These are phyloP conservation scores for Galago senegalensis DNA, from an alignment of 2,797 vertebrate species.

Conservation along the genomic window DNA sequence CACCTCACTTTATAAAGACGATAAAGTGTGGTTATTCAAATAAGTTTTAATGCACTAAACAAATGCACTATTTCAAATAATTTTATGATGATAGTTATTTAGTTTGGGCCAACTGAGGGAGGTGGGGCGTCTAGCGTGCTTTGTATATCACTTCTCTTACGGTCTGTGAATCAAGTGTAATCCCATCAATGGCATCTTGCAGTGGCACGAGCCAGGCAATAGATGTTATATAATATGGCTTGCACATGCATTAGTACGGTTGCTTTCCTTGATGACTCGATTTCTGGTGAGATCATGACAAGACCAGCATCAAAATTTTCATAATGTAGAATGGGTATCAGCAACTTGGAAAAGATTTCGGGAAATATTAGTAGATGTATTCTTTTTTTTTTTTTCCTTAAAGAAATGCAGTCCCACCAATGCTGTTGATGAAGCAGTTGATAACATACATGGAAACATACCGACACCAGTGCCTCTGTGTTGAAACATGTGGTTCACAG, in stretches of 20 bases:
- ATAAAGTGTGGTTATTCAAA: not conserved
- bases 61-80: not conserved
- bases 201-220: not conserved
- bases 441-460: not conserved
- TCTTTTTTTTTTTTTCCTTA: not conserved
- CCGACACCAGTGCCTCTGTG: not conserved
- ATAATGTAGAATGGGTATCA: not conserved
- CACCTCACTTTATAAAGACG: not conserved
- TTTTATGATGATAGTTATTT: not conserved
- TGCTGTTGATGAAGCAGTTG: not conserved
- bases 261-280: not conserved
- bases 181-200: not conserved
- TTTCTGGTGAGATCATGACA: constrained; percentile 28
- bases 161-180: not conserved
- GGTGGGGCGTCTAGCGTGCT: not conserved
- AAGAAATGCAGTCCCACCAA: not conserved
- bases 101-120: not conserved
- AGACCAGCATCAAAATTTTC: not conserved
- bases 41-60: not conserved
- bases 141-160: not conserved
- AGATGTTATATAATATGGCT: not conserved
- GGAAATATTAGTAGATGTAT: not conserved
- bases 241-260: not conserved
- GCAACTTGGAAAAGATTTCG: not conserved
- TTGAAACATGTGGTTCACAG: not conserved